Evolutionary conservation across 1,140 invertebrate genomes (phyloP).

Genomic region (Bacillus rossius): DNA sequence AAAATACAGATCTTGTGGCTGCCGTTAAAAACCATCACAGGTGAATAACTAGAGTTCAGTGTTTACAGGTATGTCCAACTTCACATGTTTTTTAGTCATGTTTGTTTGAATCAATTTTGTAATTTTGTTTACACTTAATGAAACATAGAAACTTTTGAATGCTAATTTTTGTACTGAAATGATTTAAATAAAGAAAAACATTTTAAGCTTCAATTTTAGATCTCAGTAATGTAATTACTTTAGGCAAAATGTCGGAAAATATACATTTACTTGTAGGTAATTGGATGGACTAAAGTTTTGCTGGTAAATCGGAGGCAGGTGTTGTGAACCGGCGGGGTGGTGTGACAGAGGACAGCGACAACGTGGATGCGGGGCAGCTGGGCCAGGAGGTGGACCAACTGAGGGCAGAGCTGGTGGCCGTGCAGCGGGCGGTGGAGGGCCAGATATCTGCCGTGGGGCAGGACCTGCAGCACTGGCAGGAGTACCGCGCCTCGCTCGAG

Average conservation of each 20-base stretch:
- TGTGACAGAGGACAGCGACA: constrained; percentile 51
- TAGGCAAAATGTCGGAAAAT: not conserved
- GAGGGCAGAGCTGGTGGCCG: constrained; percentile 47
- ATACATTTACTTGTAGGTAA: not conserved
- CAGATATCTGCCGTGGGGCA: constrained; percentile 65
- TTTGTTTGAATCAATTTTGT: too few relatives aligned
- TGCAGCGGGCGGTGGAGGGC: constrained; percentile 63
- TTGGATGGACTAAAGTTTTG: not conserved
- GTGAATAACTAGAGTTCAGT: too few relatives aligned
- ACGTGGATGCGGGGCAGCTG: constrained; percentile 59
- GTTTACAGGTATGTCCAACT: too few relatives aligned
- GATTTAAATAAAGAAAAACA: too few relatives aligned
- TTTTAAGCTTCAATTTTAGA: too few relatives aligned
- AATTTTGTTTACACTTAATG: too few relatives aligned
- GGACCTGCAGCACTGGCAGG: constrained; percentile 78
- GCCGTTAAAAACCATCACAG: too few relatives aligned
- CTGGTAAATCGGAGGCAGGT: not conserved
- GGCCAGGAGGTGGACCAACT: constrained; percentile 52
- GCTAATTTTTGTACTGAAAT: too few relatives aligned
- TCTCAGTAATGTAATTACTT: too few relatives aligned
- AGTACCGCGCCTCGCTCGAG: constrained; percentile 70
- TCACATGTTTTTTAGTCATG: too few relatives aligned
- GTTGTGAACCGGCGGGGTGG: not conserved
- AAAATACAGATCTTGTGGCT: too few relatives aligned
- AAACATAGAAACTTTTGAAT: too few relatives aligned